A percentile compares a stretch with the other conserved stretches of the same genome.
These are phyloP conservation scores for Drosophila rhopaloa DNA, from an alignment of 1,140 invertebrate genomes.

Conservation along the genomic window DNA sequence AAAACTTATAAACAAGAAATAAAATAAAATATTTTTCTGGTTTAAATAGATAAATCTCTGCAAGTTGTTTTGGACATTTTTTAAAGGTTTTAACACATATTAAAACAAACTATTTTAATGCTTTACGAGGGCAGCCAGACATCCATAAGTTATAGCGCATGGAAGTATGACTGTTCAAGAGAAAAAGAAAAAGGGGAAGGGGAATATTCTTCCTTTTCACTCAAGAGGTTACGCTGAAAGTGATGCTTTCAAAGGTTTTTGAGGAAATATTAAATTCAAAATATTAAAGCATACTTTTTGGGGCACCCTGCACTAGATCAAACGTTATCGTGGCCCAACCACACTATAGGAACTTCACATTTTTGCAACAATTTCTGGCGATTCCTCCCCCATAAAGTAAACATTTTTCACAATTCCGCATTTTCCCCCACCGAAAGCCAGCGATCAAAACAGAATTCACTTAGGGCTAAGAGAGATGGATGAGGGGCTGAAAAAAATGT, in stretches of 20 bases:
- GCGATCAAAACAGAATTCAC: conserved; percentile 56
- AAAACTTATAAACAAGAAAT: too few relatives aligned
- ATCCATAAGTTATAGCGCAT: neutral
- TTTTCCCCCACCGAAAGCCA: conserved; percentile 15
- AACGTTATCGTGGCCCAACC: conserved; percentile 7
- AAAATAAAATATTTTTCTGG: too few relatives aligned
- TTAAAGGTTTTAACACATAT: too few relatives aligned
- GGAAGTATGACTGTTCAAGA: neutral
- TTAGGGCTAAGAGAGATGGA: conserved; percentile 54
- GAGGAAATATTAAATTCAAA: conserved; percentile 8
- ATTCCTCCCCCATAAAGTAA: conserved; percentile 18
- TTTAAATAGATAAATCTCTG: too few relatives aligned
- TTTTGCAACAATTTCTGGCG: conserved; percentile 21
- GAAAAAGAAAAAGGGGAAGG: neutral
- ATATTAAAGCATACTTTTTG: conserved; percentile 12
- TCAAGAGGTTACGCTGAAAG: conserved; percentile 18
- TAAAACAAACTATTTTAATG: too few relatives aligned
- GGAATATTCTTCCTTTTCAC: neutral
- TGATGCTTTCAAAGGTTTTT: conserved; percentile 22
- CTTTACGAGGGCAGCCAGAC: too few relatives aligned
- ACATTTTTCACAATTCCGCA: conserved; percentile 46
- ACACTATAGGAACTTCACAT: conserved; percentile 11
- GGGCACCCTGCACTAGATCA: conserved; percentile 8
- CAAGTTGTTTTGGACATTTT: too few relatives aligned
- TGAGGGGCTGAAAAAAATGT: conserved; percentile 50